These are phyloP conservation scores for Sinocyclocheilus rhinocerous DNA, from an alignment of 2,113 vertebrate species.

Conservation along the genomic window DNA sequence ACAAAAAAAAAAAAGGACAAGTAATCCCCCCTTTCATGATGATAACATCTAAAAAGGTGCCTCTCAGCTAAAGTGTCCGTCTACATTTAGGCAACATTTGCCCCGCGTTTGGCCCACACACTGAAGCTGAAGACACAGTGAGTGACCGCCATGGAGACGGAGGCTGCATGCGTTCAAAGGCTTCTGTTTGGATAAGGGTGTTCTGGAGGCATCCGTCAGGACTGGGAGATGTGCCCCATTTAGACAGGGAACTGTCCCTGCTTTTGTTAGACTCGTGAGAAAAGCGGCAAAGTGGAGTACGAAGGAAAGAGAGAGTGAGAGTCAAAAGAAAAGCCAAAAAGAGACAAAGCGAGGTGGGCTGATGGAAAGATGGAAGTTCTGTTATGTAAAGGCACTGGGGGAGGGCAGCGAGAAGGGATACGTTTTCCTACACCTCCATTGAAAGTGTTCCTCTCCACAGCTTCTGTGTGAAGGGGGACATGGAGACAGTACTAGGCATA, in stretches of 20 bases:
- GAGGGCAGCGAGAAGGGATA: slow-evolving; percentile 32
- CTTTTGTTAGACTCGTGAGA: slow-evolving; percentile 43
- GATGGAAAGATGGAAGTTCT: slow-evolving; percentile 32
- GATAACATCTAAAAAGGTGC: slow-evolving; percentile 77
- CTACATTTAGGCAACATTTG: slow-evolving; percentile 44
- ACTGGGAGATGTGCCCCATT: slow-evolving; percentile 37
- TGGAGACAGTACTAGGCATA: slow-evolving; percentile 28
- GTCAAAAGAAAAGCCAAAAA: neutral
- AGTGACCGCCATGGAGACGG: slow-evolving; percentile 64
- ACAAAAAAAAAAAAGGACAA: slow-evolving; percentile 11
- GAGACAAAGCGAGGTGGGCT: slow-evolving; percentile 33
- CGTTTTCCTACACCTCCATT: slow-evolving; percentile 37
- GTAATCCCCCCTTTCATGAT: slow-evolving; percentile 71
- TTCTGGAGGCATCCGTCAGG: slow-evolving; percentile 35
- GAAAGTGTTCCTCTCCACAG: slow-evolving; percentile 40
- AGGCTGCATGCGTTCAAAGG: neutral
- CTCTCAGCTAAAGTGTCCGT: slow-evolving; percentile 56
- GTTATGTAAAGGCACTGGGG: slow-evolving; percentile 57
- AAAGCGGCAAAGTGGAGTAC: slow-evolving; percentile 21
- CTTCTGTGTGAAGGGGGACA: slow-evolving; percentile 36
- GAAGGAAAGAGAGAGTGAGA: neutral
- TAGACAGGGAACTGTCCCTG: slow-evolving; percentile 36
- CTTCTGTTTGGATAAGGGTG: slow-evolving; percentile 44
- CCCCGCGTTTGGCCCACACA: slow-evolving; percentile 68
- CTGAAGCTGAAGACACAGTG: slow-evolving; percentile 56